Evolutionary conservation across 1,140 invertebrate species (phyloP), one percentile per base, ranked within the genome.

Genomic region (Agrypnia vestita): DNA sequence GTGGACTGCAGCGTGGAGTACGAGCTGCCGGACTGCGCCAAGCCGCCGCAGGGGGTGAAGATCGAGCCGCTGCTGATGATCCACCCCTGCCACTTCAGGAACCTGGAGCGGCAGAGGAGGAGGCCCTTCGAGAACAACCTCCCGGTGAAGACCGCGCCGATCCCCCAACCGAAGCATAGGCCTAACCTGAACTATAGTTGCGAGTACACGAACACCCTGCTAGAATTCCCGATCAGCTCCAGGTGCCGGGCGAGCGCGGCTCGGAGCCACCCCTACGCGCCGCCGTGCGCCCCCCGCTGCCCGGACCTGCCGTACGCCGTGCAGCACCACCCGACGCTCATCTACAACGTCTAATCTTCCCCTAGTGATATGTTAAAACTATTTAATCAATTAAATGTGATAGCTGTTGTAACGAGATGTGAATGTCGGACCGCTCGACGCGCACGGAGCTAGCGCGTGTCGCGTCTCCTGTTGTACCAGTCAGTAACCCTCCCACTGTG

Each of bases 1-100:
- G 94, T 94, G 51, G 94, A 94, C 84, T 94, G 93, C 86, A 94
- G 93, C 86, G 93, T 94, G 25, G 94, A 94, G 85, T 94, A 94
- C 87, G 94, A 94, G 86, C 86, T 94, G 76, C 93, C 93, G 15
- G 93, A 93, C 81, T 91, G 93, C 83, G 93, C 93, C 1, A 93
- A 94, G 84, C 93, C 93, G 47, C 93, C 94, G 47, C 91, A 92
- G 59, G 93, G 93, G 1, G 92, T 91, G 49, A 88, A 91, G 21
- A 90, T 91, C 78, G 93, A 94, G 82, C 93, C 93, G 3, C 87
- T 94, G 62, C 89, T 94, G 25, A 94, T 94, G 92, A 94, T 94
- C 84, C 93, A 94, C 87, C 93, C 93, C 10, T 94, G 92, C 80
- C 94, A 94, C 84, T 94, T 94, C 85, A 87, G 93, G 67, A 91